Conservation (phyloP, 2,888 invertebrate genomes). For the Dicroscelio sp. region DNA sequence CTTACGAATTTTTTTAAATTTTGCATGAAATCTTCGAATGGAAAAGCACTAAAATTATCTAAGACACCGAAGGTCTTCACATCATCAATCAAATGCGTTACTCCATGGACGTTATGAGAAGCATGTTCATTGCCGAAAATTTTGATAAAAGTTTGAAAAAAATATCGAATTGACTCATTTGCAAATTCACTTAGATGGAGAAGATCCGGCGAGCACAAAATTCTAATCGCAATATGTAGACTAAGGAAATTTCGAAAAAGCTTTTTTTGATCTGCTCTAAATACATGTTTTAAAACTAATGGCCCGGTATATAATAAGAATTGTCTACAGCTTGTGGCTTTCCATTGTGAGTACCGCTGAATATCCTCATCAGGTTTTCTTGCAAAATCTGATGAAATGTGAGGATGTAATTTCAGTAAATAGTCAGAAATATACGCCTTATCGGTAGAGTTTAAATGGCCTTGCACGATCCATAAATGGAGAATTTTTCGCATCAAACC, state of each 20-base stretch:
- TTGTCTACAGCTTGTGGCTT: background rate
- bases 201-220: background rate
- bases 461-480: background rate
- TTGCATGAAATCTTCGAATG: slow-evolving; percentile 66
- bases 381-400: background rate
- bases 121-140: background rate
- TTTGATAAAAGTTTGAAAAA: background rate
- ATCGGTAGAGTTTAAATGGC: too few species aligned
- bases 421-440: too few species aligned
- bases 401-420: background rate
- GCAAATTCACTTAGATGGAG: background rate
- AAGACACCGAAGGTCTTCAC: background rate
- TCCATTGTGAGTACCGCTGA: background rate
- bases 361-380: background rate
- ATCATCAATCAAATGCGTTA: background rate
- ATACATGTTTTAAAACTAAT: background rate
- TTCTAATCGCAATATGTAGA: background rate
- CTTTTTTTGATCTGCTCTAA: background rate
- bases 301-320: background rate
- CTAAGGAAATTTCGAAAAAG: background rate
- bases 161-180: background rate
- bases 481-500: background rate
- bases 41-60: slow-evolving; percentile 65
- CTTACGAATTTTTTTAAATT: slow-evolving; percentile 24
- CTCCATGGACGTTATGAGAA: background rate